A percentile compares a stretch with the other conserved stretches of the same genome.
phyloP scores from a whole-genome alignment of 2,888 invertebrate genomes.

The Temnothorax ravouxi region DNA sequence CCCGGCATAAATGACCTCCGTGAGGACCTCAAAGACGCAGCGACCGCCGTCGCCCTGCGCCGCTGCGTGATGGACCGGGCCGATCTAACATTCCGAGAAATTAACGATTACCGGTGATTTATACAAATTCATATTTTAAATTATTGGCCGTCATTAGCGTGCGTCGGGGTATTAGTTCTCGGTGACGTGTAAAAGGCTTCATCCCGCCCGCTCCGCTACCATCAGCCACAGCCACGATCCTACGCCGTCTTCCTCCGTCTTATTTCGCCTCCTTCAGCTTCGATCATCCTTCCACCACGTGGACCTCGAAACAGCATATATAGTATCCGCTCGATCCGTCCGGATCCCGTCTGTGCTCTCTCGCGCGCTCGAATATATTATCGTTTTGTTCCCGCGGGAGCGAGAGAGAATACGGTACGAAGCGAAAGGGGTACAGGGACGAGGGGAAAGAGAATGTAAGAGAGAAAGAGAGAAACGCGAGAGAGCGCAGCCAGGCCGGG shows the following conservation, averaged over 20 bases:
- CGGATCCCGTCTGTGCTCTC: slow-evolving; percentile 75
- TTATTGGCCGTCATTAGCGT: slow-evolving; percentile 86
- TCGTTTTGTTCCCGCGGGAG: slow-evolving; percentile 85
- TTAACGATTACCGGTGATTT: slow-evolving; percentile 86
- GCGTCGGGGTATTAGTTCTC: slow-evolving; percentile 81
- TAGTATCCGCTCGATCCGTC: slow-evolving; percentile 77
- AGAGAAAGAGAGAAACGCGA: slow-evolving; percentile 69
- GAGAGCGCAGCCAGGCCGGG: slow-evolving; percentile 78
- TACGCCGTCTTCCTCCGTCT: slow-evolving; percentile 59
- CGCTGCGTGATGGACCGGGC: slow-evolving; percentile 83
- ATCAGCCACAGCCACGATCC: slow-evolving; percentile 39
- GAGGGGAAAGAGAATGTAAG: slow-evolving; percentile 66
- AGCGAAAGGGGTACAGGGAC: slow-evolving; percentile 58
- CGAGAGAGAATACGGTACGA: slow-evolving; percentile 48
- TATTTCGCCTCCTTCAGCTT: slow-evolving; percentile 71
- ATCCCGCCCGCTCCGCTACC: slow-evolving; percentile 54
- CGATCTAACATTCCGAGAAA: slow-evolving; percentile 86
- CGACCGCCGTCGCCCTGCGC: slow-evolving; percentile 73
- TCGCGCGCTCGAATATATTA: slow-evolving; percentile 84
- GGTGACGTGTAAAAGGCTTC: slow-evolving; percentile 77
- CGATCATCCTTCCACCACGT: slow-evolving; percentile 72
- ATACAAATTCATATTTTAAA: slow-evolving; percentile 86
- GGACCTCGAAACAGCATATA: slow-evolving; percentile 72
- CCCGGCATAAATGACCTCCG: slow-evolving; percentile 85
- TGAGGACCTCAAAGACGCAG: slow-evolving; percentile 77